Conservation (phyloP, 2,113 vertebrate genomes). For the Ariopsis seemanni region DNA sequence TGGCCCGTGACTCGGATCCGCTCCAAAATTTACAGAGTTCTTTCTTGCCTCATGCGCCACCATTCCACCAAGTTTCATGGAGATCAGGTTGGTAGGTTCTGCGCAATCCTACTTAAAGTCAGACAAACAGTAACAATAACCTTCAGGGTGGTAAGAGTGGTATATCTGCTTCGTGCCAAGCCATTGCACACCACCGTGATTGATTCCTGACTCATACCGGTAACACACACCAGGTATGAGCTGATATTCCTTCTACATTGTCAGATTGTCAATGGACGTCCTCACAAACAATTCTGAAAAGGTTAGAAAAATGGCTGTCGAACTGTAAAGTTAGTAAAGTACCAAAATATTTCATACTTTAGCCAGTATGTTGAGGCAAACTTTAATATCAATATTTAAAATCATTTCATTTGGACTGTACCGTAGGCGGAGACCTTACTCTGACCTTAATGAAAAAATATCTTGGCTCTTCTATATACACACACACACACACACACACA, state of each 20-base stretch:
- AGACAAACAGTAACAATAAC: too few species aligned
- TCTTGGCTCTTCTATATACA: constrained; percentile 2
- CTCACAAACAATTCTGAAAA: neutral
- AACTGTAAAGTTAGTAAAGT: neutral
- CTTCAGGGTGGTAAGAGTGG: neutral
- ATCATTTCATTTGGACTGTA: neutral
- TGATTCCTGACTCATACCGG: neutral
- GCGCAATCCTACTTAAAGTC: too few species aligned
- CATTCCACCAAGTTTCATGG: too few species aligned
- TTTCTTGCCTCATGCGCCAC: too few species aligned
- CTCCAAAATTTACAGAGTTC: too few species aligned
- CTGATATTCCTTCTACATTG: neutral
- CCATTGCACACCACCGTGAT: neutral
- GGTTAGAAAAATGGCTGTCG: neutral
- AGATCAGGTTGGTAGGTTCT: too few species aligned
- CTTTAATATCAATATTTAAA: neutral
- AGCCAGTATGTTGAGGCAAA: neutral
- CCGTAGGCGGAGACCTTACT: neutral
- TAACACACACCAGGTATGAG: neutral
- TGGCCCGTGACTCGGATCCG: too few species aligned
- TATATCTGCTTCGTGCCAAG: neutral
- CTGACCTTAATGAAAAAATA: constrained; percentile 8
- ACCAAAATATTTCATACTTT: neutral
- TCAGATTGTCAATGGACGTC: neutral
- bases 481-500: neutral